A percentile compares a stretch with the other conserved stretches of the same genome.
These are phyloP conservation scores for Samia ricini DNA, from an alignment of 1,140 invertebrate genomes.

Conservation along the genomic window DNA sequence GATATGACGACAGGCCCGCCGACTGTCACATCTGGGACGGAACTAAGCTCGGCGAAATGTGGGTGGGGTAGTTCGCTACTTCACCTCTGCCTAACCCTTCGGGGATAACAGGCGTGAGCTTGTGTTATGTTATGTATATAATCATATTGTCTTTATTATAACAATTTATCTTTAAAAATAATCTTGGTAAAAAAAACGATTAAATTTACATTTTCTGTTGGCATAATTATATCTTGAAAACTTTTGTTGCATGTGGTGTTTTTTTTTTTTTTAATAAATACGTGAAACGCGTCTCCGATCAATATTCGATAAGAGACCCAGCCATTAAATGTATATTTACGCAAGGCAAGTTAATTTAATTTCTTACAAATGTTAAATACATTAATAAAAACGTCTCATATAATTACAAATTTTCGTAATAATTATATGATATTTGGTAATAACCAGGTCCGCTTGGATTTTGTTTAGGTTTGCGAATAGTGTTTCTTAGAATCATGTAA, in stretches of 20 bases:
- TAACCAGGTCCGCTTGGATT: background rate
- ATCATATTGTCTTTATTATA: background rate
- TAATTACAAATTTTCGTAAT: background rate
- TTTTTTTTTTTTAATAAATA: background rate
- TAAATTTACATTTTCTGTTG: background rate
- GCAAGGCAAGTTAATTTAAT: background rate
- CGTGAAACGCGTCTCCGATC: background rate
- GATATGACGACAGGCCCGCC: too few relatives aligned
- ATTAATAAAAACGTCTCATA: background rate
- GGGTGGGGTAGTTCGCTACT: too few relatives aligned
- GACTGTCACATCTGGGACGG: too few relatives aligned
- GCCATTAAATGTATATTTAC: background rate
- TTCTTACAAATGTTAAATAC: background rate
- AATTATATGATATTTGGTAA: background rate
- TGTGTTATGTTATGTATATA: too few relatives aligned
- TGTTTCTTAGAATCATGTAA: conserved; percentile 34
- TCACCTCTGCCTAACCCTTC: too few relatives aligned
- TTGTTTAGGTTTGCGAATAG: conserved; percentile 11
- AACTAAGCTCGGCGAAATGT: too few relatives aligned
- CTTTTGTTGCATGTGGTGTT: background rate
- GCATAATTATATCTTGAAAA: background rate
- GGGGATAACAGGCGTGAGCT: too few relatives aligned
- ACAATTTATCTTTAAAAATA: background rate
- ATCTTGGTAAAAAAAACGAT: background rate
- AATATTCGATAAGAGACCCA: background rate